Percentiles rank a stretch among this genome's conserved stretches.
Conservation (phyloP, 1,140 invertebrate genomes). For the Oncopeltus fasciatus region DNA sequence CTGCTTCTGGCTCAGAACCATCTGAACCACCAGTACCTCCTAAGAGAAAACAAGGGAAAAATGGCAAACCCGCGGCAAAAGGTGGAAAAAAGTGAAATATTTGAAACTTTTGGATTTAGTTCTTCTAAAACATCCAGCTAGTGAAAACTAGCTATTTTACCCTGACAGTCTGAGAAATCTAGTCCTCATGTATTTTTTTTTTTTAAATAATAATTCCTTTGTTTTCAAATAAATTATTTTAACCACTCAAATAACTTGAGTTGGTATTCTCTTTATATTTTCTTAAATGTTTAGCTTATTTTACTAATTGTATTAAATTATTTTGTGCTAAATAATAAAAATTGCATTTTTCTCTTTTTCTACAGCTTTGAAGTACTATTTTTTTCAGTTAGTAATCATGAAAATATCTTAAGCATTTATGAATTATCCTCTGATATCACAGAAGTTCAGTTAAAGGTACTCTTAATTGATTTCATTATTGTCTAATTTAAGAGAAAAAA, state of each 20-base stretch:
- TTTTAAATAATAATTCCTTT: background rate
- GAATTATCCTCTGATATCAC: too few species aligned
- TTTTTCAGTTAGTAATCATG: too few species aligned
- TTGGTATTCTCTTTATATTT: background rate
- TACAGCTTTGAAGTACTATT: too few species aligned
- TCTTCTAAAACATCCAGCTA: background rate
- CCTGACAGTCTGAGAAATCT: slow-evolving; percentile 1
- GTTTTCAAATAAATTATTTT: background rate
- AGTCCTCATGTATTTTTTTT: background rate
- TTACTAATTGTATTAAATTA: background rate
- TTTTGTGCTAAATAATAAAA: background rate
- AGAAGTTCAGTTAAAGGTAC: too few species aligned
- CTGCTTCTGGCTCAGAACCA: background rate
- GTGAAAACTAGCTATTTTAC: background rate
- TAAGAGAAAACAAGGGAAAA: slow-evolving; percentile 29
- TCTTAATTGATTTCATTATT: too few species aligned
- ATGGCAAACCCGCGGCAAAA: background rate
- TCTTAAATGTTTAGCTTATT: background rate
- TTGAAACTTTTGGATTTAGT: background rate
- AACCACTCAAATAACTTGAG: background rate
- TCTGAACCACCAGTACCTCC: slow-evolving; percentile 31
- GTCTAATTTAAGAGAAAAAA: too few species aligned
- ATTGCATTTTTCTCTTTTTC: background rate
- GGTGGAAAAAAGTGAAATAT: slow-evolving; percentile 1
- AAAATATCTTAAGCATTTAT: too few species aligned